These are phyloP conservation scores for Aphelocoma californica DNA, from an alignment of 2,797 vertebrate genomes.

Conservation along the genomic window DNA sequence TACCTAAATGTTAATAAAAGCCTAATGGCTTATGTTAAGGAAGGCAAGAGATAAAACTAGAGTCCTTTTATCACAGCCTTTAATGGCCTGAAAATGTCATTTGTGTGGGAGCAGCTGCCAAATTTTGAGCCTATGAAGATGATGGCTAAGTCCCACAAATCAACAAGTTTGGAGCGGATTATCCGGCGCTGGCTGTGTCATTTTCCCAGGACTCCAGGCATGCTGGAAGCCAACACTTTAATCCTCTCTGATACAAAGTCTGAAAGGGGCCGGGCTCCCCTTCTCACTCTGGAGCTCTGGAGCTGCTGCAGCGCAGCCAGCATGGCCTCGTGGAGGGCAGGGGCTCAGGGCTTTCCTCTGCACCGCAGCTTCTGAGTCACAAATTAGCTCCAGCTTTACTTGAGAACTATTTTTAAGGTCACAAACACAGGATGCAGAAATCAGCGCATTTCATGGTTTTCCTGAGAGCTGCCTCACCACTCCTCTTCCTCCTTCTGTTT, in stretches of 20 bases:
- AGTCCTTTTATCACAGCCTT: conserved; percentile 51
- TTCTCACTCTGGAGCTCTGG: not conserved
- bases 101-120: conserved; percentile 56
- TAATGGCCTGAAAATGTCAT: conserved; percentile 68
- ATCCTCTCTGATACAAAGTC: conserved; percentile 17
- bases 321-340: not conserved
- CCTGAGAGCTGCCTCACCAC: conserved; percentile 61
- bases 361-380: not conserved
- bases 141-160: conserved; percentile 55
- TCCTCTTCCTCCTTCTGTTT: conserved; percentile 70
- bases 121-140: conserved; percentile 51
- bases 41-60: conserved; percentile 48
- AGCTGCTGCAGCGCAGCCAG: not conserved
- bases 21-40: conserved; percentile 60
- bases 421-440: conserved; percentile 67
- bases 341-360: conserved; percentile 10
- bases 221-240: conserved; percentile 46
- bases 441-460: conserved; percentile 43
- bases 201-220: conserved; percentile 68
- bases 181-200: conserved; percentile 49
- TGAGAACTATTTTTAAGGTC: conserved; percentile 59
- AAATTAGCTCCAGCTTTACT: conserved; percentile 11
- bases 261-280: not conserved
- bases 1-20: conserved; percentile 61
- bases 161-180: conserved; percentile 65